phyloP scores from a whole-genome alignment of 2,888 invertebrate species.

The Stenotaenia linearis region DNA sequence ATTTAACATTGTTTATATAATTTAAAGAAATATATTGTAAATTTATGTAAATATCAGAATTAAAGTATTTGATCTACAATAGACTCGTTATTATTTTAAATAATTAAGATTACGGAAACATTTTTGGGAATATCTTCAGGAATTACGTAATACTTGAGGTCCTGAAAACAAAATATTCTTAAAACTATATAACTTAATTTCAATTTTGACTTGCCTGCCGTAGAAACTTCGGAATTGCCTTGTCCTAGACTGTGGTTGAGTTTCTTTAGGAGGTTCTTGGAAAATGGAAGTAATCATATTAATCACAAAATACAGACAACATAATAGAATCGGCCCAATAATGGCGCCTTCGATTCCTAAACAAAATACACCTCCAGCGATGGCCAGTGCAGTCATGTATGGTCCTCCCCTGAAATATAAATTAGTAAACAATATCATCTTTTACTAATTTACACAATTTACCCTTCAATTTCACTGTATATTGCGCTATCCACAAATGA shows the following conservation, averaged over 20 bases:
- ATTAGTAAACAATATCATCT: background rate
- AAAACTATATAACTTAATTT: background rate
- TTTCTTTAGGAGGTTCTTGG: conserved; percentile 37
- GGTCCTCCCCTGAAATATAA: conserved; percentile 69
- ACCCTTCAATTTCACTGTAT: conserved; percentile 96
- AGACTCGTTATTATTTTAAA: background rate
- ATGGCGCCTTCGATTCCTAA: conserved; percentile 95
- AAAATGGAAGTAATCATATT: conserved; percentile 57
- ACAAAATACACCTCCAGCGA: conserved; percentile 97
- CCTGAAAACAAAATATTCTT: background rate
- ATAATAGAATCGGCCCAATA: conserved; percentile 88
- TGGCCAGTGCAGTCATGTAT: conserved; percentile 91
- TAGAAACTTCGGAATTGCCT: background rate
- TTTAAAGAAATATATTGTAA: no score
- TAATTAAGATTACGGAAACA: no score
- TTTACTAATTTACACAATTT: conserved; percentile 34
- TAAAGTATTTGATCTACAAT: background rate
- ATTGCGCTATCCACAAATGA: conserved; percentile 91
- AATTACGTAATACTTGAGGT: background rate
- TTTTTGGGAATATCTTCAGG: no score
- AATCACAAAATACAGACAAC: conserved; percentile 86
- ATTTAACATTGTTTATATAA: no score
- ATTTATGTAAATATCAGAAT: no score
- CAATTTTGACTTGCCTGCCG: background rate
- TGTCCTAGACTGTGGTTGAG: background rate